Base-by-base conservation (phyloP, 2,888 invertebrate genomes). In the Endotricha flammealis region DNA sequence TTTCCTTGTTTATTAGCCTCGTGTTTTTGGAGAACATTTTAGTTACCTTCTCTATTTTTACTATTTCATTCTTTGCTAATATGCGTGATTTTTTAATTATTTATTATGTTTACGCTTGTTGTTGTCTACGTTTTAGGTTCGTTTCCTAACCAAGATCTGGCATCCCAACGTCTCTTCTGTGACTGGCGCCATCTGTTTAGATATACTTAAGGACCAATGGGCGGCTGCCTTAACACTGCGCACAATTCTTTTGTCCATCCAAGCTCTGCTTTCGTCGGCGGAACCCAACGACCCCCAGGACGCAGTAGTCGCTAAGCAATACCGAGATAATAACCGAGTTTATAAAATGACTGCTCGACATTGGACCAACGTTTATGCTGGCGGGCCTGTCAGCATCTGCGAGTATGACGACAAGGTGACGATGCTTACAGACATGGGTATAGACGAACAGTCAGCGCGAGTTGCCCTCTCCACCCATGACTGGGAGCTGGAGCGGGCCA, bases 151-250 rank as follows among this genome's bases (percentile, higher is more conserved):
- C 45, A 96, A 95, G 88, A 97, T 99, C 73, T 99, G 99, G 99
- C 99, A 99, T 87, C 99, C 99, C 36, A 99, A 99, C 83, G 98
- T 99, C 64, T 98, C 98, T 33, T 98, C 98, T 9, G 98, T 97
- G 9, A 99, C 99, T 0, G 96, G 96, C 38, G 98, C 97, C 32
- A 99, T 99, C 64, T 99, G 99, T 81, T 89, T 99, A 78, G 99
- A 99, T 79, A 99, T 99, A 64, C 88, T 99, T 38, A 99, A 99
- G 89, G 96, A 97, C 70, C 96, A 97, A 77, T 97, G 97, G 99
- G 99, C 99, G 44, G 99, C 99, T 33, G 99, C 99, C 4, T 95
- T 99, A 92, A 99, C 99, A 0, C 86, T 99, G 44, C 90, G 99
- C 45, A 99, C 99, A 16, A 98, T 99, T 14, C 85, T 99, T 39